Evolutionary conservation across 2,113 vertebrate species (phyloP).

Genomic region (Bubalus kerabau): DNA sequence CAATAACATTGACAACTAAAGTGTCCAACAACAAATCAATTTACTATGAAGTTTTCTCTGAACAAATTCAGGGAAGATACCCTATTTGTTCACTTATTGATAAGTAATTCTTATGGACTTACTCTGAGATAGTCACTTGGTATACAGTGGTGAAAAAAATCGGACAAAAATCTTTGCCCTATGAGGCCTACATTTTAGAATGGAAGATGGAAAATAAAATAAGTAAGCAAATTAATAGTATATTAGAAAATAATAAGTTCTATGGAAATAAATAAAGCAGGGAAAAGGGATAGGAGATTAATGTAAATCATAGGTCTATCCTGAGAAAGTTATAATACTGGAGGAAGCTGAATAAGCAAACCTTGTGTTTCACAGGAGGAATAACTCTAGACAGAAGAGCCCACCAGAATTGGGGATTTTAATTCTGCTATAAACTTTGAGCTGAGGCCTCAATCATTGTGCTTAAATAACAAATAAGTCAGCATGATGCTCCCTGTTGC

Average conservation of each 20-base stretch:
- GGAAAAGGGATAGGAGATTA: not conserved
- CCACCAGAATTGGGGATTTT: not conserved
- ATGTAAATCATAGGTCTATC: not conserved
- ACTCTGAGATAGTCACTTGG: not conserved
- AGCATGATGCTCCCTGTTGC: not conserved
- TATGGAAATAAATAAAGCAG: not conserved
- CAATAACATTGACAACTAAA: not conserved
- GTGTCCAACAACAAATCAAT: not conserved
- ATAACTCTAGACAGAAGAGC: not conserved
- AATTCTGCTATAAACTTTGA: conserved; percentile 16
- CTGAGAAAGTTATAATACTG: not conserved
- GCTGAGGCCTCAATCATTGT: not conserved
- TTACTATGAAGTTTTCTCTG: not conserved
- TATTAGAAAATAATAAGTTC: not conserved
- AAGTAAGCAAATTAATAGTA: not conserved
- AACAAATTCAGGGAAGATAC: not conserved
- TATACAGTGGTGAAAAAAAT: not conserved
- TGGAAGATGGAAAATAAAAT: not conserved
- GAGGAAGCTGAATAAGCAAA: not conserved
- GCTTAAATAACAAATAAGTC: not conserved
- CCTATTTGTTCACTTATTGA: not conserved
- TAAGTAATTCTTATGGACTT: not conserved
- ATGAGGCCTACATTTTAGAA: not conserved
- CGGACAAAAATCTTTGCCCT: not conserved
- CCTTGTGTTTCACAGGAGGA: not conserved